Evolutionary conservation across 2,888 invertebrate species (phyloP).

Genomic region (Phrixothrix hirtus): DNA sequence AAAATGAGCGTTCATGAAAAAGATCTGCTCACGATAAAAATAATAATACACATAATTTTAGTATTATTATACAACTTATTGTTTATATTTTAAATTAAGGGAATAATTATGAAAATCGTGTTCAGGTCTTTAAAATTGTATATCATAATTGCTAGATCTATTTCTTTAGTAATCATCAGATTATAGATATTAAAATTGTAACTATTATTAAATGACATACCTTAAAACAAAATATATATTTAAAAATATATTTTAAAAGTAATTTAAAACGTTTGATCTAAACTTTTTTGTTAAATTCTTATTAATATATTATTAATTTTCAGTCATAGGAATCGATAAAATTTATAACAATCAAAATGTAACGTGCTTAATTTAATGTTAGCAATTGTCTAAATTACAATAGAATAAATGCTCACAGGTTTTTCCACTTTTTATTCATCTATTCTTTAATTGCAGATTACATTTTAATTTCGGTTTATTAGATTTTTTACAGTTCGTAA

Average conservation of each 20-base stretch:
- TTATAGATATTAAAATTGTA: slow-evolving; percentile 5
- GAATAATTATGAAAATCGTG: slow-evolving; percentile 10
- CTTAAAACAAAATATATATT: background rate
- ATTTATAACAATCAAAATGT: slow-evolving; percentile 11
- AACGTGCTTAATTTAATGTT: slow-evolving; percentile 10
- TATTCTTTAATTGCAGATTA: no score
- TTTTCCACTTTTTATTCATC: no score
- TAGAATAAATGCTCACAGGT: slow-evolving; percentile 10
- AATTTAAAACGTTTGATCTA: no score
- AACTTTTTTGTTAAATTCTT: no score
- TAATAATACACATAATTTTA: background rate
- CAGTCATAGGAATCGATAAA: slow-evolving; percentile 4
- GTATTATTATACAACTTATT: background rate
- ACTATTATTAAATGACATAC: slow-evolving; percentile 8
- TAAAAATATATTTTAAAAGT: no score
- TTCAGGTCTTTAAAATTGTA: slow-evolving; percentile 18
- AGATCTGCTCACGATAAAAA: slow-evolving; percentile 46
- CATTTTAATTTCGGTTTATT: no score
- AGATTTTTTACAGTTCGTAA: no score
- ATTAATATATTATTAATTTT: slow-evolving; percentile 3
- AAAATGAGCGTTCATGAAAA: slow-evolving; percentile 53
- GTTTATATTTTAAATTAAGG: background rate
- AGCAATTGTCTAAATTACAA: slow-evolving; percentile 3
- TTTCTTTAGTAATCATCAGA: slow-evolving; percentile 17
- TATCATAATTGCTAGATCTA: slow-evolving; percentile 17